Conservation (phyloP, 1,140 invertebrate species). For the Phymastichus coffea region DNA sequence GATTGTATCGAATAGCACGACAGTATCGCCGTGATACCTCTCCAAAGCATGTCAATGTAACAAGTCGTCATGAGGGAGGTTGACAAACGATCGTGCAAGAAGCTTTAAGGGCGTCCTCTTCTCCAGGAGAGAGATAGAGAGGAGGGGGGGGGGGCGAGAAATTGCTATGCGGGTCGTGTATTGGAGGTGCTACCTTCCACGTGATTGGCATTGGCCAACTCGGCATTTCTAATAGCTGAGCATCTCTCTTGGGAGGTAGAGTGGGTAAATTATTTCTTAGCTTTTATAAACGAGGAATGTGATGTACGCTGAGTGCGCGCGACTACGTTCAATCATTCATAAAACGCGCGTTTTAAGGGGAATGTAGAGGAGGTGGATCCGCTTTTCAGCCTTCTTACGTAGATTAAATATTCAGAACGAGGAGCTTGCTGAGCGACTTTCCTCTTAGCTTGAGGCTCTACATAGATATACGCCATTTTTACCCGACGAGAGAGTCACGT, state of each 20-base stretch:
- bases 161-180: conserved; percentile 43
- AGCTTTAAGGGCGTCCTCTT: background rate
- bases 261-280: conserved; percentile 3
- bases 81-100: conserved; percentile 9
- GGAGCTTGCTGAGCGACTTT: background rate
- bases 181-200: conserved; percentile 34
- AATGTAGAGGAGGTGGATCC: no score
- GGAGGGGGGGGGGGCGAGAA: conserved; percentile 19
- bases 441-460: no score
- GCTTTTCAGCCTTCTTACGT: no score
- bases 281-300: background rate
- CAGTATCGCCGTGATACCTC: no score
- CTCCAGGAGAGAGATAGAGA: background rate
- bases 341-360: conserved; percentile 36
- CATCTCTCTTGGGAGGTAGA: no score
- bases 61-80: no score
- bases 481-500: no score
- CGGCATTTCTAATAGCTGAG: conserved; percentile 37
- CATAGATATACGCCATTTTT: no score
- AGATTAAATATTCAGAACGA: conserved; percentile 33
- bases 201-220: conserved; percentile 42
- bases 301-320: background rate
- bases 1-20: no score
- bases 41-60: no score
- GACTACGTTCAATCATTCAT: conserved; percentile 35